A percentile compares a stretch with the other conserved stretches of the same genome.
Conservation (phyloP, 2,113 vertebrate species). For the Elaphurus davidianus region DNA sequence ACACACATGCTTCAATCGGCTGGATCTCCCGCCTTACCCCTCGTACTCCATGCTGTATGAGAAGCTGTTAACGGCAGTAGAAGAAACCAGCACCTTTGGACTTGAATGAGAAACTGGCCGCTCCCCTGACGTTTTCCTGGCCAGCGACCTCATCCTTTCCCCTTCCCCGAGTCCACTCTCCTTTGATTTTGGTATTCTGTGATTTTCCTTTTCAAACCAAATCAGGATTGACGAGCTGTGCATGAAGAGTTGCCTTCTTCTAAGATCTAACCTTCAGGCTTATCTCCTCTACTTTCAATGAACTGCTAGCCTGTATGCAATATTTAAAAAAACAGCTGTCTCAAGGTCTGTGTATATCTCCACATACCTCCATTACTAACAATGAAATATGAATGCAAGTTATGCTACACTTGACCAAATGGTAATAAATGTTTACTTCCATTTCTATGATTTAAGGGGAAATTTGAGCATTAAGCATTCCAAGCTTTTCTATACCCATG, state of each 20-base stretch:
- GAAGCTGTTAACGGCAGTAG: slow-evolving; percentile 96
- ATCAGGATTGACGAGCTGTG: slow-evolving; percentile 83
- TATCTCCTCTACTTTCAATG: slow-evolving; percentile 82
- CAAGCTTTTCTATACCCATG: slow-evolving; percentile 78
- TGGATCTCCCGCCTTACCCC: slow-evolving; percentile 97
- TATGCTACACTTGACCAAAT: slow-evolving; percentile 84
- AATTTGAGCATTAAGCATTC: slow-evolving; percentile 79
- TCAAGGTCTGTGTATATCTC: slow-evolving; percentile 85
- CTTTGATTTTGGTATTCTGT: slow-evolving; percentile 82
- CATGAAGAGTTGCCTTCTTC: slow-evolving; percentile 86
- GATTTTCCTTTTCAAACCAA: slow-evolving; percentile 82
- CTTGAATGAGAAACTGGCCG: slow-evolving; percentile 89
- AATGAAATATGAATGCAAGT: slow-evolving; percentile 84
- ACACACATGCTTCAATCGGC: slow-evolving; percentile 97
- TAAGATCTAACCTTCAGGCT: slow-evolving; percentile 83
- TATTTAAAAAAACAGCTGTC: slow-evolving; percentile 82
- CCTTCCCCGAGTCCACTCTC: slow-evolving; percentile 74
- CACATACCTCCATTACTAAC: slow-evolving; percentile 87
- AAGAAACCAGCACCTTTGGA: slow-evolving; percentile 99
- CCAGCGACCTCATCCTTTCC: slow-evolving; percentile 72
- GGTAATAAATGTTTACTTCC: slow-evolving; percentile 86
- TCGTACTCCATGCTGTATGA: slow-evolving; percentile 96
- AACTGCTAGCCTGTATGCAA: slow-evolving; percentile 88
- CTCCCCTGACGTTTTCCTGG: slow-evolving; percentile 73
- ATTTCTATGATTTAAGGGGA: slow-evolving; percentile 79